Evolutionary conservation across 2,888 invertebrate species (phyloP).

Genomic region (Dichetophora obliterata): DNA sequence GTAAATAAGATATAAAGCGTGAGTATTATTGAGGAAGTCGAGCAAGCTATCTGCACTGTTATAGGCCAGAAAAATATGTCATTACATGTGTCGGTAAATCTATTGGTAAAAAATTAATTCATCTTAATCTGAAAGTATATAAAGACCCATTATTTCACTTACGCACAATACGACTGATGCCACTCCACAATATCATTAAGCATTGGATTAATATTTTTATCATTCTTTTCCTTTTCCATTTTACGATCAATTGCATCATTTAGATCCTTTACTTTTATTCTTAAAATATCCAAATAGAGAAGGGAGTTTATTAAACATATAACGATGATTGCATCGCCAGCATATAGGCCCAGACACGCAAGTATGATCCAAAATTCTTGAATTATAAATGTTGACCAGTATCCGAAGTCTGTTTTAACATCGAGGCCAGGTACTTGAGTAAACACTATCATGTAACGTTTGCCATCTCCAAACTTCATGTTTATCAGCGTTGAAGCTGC

Average conservation of each 20-base stretch:
- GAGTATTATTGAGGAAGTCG: slow-evolving; percentile 47
- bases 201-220: not conserved
- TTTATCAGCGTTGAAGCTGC: slow-evolving; percentile 31
- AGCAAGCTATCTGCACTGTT: slow-evolving; percentile 37
- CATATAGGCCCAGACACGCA: slow-evolving; percentile 51
- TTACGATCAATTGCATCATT: slow-evolving; percentile 43
- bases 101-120: slow-evolving; percentile 9
- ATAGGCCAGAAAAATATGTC: slow-evolving; percentile 45
- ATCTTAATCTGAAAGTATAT: not conserved
- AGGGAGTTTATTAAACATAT: slow-evolving; percentile 47
- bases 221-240: not conserved
- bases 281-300: slow-evolving; percentile 52
- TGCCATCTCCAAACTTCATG: slow-evolving; percentile 30
- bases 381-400: slow-evolving; percentile 42
- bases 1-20: slow-evolving; percentile 52
- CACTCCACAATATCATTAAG: slow-evolving; percentile 50
- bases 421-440: slow-evolving; percentile 53
- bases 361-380: slow-evolving; percentile 47
- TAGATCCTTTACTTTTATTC: slow-evolving; percentile 48
- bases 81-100: slow-evolving; percentile 51
- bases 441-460: slow-evolving; percentile 49
- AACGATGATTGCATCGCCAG: slow-evolving; percentile 52
- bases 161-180: slow-evolving; percentile 52
- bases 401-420: slow-evolving; percentile 47
- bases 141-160: not conserved